Conservation (phyloP, 2,113 vertebrate species). For the Garra rufa region DNA sequence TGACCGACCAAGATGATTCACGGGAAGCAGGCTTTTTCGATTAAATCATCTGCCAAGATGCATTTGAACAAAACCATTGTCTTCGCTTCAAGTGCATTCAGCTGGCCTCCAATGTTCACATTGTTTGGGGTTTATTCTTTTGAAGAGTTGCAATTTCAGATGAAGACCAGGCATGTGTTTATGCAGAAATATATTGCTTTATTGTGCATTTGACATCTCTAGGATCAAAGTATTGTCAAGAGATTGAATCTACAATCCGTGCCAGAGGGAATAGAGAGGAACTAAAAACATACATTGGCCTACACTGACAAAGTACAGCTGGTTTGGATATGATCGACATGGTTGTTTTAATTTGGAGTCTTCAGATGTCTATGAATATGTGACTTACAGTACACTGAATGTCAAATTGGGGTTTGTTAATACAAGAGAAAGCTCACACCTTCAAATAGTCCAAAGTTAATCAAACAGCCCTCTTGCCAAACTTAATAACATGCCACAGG, state of each 20-base stretch:
- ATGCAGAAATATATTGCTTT: neutral
- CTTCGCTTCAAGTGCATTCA: neutral
- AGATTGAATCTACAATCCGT: neutral
- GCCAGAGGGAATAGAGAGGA: neutral
- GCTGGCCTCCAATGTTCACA: neutral
- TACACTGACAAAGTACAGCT: neutral
- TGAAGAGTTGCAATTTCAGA: neutral
- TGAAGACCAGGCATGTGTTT: conserved; percentile 5
- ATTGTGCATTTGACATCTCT: neutral
- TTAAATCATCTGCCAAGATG: conserved; percentile 37
- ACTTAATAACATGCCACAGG: conserved; percentile 39
- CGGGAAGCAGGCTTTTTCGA: conserved; percentile 6
- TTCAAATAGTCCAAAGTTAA: conserved; percentile 36
- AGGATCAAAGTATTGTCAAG: neutral
- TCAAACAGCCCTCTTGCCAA: conserved; percentile 32
- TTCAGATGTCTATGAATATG: neutral
- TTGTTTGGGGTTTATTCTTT: neutral
- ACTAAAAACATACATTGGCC: neutral
- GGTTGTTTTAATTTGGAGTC: neutral
- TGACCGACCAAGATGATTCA: conserved; percentile 26
- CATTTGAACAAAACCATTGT: conserved; percentile 10
- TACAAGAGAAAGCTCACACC: neutral
- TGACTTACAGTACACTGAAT: neutral
- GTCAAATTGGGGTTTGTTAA: neutral
- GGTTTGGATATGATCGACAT: neutral